These are phyloP conservation scores for Parazoanthus swiftii DNA, from an alignment of 92 coral and sea anemone genomes.

Conservation along the genomic window DNA sequence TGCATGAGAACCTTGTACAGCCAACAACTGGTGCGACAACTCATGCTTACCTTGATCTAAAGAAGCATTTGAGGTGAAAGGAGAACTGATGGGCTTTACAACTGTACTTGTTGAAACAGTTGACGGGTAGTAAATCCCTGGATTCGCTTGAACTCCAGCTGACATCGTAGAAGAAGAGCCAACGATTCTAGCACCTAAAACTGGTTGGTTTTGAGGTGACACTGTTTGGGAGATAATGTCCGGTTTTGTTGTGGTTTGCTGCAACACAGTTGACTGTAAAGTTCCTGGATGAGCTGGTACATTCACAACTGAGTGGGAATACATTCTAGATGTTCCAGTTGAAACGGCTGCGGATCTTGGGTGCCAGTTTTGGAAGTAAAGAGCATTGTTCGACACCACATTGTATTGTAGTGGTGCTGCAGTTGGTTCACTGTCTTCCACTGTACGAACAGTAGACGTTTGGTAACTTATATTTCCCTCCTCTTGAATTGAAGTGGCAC, in stretches of 20 bases:
- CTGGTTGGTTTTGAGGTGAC: constrained; percentile 10
- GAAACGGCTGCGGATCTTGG: constrained; percentile 5
- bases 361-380: constrained; percentile 23
- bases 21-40: not conserved
- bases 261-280: not conserved
- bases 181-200: not conserved
- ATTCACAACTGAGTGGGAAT: constrained; percentile 27
- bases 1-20: not conserved
- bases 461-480: not conserved
- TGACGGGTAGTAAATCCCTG: not conserved
- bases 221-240: not conserved
- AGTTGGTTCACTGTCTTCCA: not conserved
- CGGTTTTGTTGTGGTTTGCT: not conserved
- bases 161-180: not conserved
- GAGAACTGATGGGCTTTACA: not conserved
- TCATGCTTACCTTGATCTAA: not conserved
- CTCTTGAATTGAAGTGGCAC: not conserved
- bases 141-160: not conserved
- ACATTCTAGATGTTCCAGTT: constrained; percentile 8
- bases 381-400: constrained; percentile 10
- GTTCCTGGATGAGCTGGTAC: not conserved
- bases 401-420: not conserved
- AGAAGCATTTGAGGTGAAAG: not conserved
- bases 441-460: not conserved
- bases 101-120: not conserved